Evolutionary conservation across 64 coral and sea anemone species (phyloP).

Genomic region (Astreopora myriophthalma): DNA sequence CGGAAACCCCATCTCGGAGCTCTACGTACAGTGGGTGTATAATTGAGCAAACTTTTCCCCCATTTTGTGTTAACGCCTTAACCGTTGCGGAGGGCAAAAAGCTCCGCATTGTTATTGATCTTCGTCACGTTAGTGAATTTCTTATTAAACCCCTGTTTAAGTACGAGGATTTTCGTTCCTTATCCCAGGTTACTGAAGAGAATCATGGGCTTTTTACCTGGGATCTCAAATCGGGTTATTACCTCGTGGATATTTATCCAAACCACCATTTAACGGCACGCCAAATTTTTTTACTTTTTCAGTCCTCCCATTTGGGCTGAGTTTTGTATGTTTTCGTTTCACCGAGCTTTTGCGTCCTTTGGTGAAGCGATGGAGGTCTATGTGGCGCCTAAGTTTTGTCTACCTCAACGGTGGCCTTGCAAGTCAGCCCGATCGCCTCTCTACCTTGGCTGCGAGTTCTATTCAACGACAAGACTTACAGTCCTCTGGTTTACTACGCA

Average conservation of each 20-base stretch:
- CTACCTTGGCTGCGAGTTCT: constrained; percentile 13
- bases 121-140: too few species aligned
- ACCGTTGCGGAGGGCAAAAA: too few species aligned
- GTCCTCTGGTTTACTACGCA: constrained; percentile 12
- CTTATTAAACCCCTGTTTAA: background rate
- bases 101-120: too few species aligned
- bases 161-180: constrained; percentile 45
- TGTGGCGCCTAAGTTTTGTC: background rate
- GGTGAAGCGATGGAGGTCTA: constrained; percentile 9
- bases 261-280: background rate
- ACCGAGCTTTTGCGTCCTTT: constrained; percentile 38
- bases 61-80: too few species aligned
- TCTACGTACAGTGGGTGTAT: too few species aligned
- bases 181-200: too few species aligned
- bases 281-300: background rate
- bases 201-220: constrained; percentile 1
- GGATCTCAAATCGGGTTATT: constrained; percentile 37
- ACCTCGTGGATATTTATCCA: constrained; percentile 9
- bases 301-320: constrained; percentile 24
- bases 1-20: too few species aligned
- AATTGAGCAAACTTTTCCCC: too few species aligned
- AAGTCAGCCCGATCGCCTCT: background rate
- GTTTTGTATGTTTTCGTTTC: background rate
- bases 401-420: background rate
- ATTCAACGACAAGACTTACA: too few species aligned